Percentiles rank a stretch among this genome's conserved stretches.
Conservation (phyloP, 2,113 vertebrate genomes). For the Speoplatyrhinus poulsoni region DNA sequence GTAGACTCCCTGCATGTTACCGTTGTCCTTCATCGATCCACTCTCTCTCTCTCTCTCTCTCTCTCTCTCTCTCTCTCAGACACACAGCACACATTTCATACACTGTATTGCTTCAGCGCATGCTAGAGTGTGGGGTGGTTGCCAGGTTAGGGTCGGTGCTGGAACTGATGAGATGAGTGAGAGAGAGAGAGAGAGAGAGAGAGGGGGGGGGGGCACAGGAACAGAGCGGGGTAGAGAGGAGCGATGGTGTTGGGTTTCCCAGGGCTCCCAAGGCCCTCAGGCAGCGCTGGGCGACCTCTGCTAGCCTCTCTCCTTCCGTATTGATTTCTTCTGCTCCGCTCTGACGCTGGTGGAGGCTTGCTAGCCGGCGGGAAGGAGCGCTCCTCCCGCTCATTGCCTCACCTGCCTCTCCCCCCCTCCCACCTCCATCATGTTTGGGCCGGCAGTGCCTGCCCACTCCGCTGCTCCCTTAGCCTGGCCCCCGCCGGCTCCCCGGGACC, state of each 20-base stretch:
- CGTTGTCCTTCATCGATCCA: no score
- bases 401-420: slow-evolving; percentile 76
- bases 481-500: slow-evolving; percentile 67
- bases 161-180: slow-evolving; percentile 68
- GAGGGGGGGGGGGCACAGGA: neutral
- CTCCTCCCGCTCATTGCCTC: slow-evolving; percentile 66
- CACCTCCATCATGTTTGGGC: slow-evolving; percentile 47
- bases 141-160: slow-evolving; percentile 65
- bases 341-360: slow-evolving; percentile 61
- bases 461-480: slow-evolving; percentile 68
- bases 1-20: no score
- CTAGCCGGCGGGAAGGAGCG: slow-evolving; percentile 76
- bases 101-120: neutral
- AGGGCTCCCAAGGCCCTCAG: slow-evolving; percentile 70
- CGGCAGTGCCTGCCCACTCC: slow-evolving; percentile 65
- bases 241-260: slow-evolving; percentile 64
- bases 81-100: slow-evolving; percentile 13
- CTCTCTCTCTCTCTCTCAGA: slow-evolving; percentile 9
- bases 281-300: slow-evolving; percentile 78
- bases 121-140: slow-evolving; percentile 54
- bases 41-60: neutral
- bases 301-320: slow-evolving; percentile 77
- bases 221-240: slow-evolving; percentile 52
- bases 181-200: slow-evolving; percentile 2
- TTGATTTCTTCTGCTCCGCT: slow-evolving; percentile 78